Conservation (phyloP, 2,113 vertebrate genomes). For the Triplophysa dalaica region DNA sequence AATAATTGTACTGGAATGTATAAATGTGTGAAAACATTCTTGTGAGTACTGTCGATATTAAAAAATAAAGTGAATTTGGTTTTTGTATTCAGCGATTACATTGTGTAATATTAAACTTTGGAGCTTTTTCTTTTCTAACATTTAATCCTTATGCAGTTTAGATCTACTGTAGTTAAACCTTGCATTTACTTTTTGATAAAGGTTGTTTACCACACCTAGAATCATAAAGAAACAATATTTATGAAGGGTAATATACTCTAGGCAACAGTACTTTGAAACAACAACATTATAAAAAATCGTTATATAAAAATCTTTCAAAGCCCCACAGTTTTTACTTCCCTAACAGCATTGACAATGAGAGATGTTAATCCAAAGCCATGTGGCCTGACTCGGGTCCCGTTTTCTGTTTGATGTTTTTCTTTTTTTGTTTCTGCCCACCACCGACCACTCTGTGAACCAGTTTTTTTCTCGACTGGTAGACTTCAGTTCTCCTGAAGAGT, state of each 20-base stretch:
- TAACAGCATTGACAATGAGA: constrained; percentile 34
- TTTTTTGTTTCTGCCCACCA: constrained; percentile 50
- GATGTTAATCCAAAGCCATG: constrained; percentile 70
- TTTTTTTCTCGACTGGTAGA: background rate
- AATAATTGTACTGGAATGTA: too few relatives aligned
- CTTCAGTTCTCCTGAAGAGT: constrained; percentile 9
- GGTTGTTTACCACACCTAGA: background rate
- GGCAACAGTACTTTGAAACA: background rate
- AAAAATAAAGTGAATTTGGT: too few relatives aligned
- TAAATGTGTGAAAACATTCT: too few relatives aligned
- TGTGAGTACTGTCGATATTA: too few relatives aligned
- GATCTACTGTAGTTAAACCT: background rate
- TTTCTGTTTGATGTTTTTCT: constrained; percentile 59
- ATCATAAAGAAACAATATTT: background rate
- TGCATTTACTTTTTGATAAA: background rate
- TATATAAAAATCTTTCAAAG: constrained; percentile 51
- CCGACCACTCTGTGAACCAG: background rate
- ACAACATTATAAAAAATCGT: background rate
- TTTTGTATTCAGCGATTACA: too few relatives aligned
- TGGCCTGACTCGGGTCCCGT: constrained; percentile 61
- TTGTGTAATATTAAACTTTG: too few relatives aligned
- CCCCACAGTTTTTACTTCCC: constrained; percentile 37
- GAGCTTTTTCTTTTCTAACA: too few relatives aligned
- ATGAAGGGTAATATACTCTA: constrained; percentile 9
- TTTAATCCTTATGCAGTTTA: too few relatives aligned